Evolutionary conservation across 2,113 vertebrate species (phyloP).

Genomic region (Centropus unirufus): DNA sequence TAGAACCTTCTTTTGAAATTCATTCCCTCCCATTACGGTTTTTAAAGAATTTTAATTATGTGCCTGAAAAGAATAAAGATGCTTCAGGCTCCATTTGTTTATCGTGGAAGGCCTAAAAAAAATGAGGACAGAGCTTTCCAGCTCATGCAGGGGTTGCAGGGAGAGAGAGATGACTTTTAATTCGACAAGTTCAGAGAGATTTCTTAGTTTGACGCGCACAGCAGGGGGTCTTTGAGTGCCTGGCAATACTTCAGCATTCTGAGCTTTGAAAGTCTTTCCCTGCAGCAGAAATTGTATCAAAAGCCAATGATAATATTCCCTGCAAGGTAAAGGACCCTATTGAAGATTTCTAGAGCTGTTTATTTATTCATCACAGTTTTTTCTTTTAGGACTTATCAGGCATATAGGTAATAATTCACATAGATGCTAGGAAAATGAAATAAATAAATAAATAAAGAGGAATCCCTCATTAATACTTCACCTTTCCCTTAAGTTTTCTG

Average conservation of each 20-base stretch:
- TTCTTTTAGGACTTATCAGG: constrained; percentile 82
- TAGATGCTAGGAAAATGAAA: constrained; percentile 76
- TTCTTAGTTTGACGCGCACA: constrained; percentile 92
- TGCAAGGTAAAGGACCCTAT: constrained; percentile 87
- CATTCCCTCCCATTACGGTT: constrained; percentile 81
- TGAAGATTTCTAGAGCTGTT: constrained; percentile 89
- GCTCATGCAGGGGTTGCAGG: constrained; percentile 87
- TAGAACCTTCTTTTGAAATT: constrained; percentile 78
- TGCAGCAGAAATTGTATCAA: constrained; percentile 93
- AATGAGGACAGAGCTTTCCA: constrained; percentile 86
- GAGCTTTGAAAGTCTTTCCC: constrained; percentile 95
- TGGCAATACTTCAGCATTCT: constrained; percentile 86
- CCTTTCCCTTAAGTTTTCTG: constrained; percentile 61
- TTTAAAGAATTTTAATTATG: constrained; percentile 84
- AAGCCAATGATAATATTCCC: constrained; percentile 94
- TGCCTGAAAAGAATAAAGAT: constrained; percentile 84
- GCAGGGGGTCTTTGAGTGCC: constrained; percentile 93
- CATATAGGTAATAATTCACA: constrained; percentile 81
- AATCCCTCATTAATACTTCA: constrained; percentile 72
- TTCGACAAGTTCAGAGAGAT: constrained; percentile 96
- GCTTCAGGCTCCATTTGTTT: constrained; percentile 84
- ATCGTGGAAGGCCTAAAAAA: constrained; percentile 81
- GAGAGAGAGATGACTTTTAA: constrained; percentile 93
- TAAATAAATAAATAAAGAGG: constrained; percentile 14
- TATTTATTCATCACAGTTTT: constrained; percentile 92